phyloP scores from a whole-genome alignment of 2,797 vertebrate species.

The Sarcophilus harrisii region DNA sequence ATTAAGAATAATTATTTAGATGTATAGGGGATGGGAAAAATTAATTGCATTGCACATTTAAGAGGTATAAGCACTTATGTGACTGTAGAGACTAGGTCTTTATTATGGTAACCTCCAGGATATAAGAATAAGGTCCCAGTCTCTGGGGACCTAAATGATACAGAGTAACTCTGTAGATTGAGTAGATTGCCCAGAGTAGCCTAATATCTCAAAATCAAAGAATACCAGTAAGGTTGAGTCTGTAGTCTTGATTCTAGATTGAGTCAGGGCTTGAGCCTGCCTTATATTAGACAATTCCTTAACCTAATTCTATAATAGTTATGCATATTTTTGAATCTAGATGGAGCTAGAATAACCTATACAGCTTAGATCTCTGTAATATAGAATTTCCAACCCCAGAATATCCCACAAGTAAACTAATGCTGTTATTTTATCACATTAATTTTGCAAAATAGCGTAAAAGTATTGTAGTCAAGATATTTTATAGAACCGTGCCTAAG shows the following conservation, averaged over 20 bases:
- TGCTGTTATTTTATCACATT: conserved; percentile 4
- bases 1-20: conserved; percentile 37
- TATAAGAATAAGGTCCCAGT: neutral
- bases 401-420: conserved; percentile 21
- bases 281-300: neutral
- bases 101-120: neutral
- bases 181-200: neutral
- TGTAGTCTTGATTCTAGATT: neutral
- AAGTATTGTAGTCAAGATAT: neutral
- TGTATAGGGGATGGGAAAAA: conserved; percentile 9
- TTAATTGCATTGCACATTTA: neutral
- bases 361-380: neutral
- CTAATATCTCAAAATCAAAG: neutral
- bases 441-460: conserved; percentile 20
- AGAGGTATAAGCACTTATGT: neutral
- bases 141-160: neutral
- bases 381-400: conserved; percentile 12
- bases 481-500: neutral
- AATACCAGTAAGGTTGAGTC: neutral
- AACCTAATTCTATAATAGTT: neutral
- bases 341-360: neutral
- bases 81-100: neutral
- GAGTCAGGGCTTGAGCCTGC: neutral
- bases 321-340: neutral
- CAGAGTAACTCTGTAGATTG: neutral